Evolutionary conservation across 2,113 vertebrate species (phyloP).

Genomic region (Tragelaphus strepsiceros): DNA sequence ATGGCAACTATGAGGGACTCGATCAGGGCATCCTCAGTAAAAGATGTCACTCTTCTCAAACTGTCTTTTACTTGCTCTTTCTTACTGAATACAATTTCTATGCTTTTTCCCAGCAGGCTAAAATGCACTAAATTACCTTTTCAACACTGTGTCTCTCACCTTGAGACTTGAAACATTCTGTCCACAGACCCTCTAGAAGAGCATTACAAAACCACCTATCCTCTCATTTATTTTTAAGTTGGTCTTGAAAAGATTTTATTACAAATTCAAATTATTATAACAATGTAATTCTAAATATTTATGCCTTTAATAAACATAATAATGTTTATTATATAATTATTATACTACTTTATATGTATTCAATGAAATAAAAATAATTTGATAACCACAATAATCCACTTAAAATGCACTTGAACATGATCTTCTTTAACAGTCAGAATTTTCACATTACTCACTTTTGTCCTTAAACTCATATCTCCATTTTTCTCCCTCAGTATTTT

Average conservation of each 20-base stretch:
- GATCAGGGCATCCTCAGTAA: neutral
- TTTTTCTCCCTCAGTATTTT: neutral
- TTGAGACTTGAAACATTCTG: neutral
- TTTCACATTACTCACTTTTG: neutral
- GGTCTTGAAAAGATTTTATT: neutral
- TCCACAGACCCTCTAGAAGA: neutral
- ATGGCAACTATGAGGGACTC: neutral
- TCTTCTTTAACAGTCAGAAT: neutral
- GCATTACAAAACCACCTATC: neutral
- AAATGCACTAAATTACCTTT: neutral
- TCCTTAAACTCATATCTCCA: neutral
- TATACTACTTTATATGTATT: neutral
- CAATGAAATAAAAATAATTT: slow-evolving; percentile 22
- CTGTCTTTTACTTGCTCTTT: neutral
- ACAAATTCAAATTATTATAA: slow-evolving; percentile 2
- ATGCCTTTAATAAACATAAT: slow-evolving; percentile 27
- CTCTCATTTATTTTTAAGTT: slow-evolving; percentile 18
- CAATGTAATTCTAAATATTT: slow-evolving; percentile 9
- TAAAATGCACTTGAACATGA: neutral
- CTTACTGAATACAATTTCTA: neutral
- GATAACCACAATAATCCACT: neutral
- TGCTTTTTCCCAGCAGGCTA: neutral
- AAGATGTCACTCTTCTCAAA: neutral
- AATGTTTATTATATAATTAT: neutral
- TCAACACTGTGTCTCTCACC: neutral